phyloP scores from a whole-genome alignment of 2,888 invertebrate genomes.

The Plebejus argus region DNA sequence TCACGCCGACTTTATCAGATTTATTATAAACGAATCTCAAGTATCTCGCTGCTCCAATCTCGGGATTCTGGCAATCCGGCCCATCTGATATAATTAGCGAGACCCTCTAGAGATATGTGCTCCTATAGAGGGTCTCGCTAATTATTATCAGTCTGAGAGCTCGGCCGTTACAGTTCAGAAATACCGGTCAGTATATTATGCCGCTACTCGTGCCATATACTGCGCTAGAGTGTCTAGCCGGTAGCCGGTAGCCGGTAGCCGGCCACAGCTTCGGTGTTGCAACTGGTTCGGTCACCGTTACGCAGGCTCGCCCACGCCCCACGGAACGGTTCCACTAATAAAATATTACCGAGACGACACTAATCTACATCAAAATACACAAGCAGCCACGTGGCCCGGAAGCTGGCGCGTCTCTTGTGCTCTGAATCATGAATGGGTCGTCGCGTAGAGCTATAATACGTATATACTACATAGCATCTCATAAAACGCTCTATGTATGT shows the following conservation, averaged over 20 bases:
- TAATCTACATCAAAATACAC: not conserved
- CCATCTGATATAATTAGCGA: not conserved
- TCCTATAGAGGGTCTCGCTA: no score
- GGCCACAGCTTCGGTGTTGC: not conserved
- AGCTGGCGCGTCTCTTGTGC: not conserved
- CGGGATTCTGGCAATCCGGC: no score
- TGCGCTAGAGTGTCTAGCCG: no score
- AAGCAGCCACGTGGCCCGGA: conserved; percentile 2
- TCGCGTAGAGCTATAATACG: not conserved
- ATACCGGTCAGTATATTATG: not conserved
- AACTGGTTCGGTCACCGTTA: conserved; percentile 1
- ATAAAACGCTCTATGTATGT: not conserved
- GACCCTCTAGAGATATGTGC: not conserved
- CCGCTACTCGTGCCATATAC: not conserved
- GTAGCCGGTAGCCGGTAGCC: no score
- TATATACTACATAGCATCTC: not conserved
- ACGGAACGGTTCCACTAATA: not conserved
- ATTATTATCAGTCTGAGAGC: not conserved
- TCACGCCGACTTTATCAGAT: not conserved
- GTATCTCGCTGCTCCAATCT: no score
- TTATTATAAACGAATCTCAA: not conserved
- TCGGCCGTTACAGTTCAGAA: not conserved
- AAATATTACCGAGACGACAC: not conserved
- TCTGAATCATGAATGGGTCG: not conserved
- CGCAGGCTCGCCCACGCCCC: conserved; percentile 6